A percentile compares a stretch with the other conserved stretches of the same genome.
phyloP scores from a whole-genome alignment of 2,113 vertebrate species.

The Phylloscopus trochiloides region DNA sequence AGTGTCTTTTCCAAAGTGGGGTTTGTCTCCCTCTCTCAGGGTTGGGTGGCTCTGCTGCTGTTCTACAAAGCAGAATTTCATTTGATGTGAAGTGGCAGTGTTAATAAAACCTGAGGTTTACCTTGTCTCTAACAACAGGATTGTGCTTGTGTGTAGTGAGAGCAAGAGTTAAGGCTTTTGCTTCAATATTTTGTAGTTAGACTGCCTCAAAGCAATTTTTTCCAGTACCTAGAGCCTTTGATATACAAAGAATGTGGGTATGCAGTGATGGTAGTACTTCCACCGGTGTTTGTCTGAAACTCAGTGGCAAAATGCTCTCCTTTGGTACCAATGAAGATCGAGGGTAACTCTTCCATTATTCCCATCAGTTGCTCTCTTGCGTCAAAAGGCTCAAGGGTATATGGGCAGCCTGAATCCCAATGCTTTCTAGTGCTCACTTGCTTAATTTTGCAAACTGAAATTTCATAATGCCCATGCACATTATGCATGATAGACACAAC shows the following conservation, averaged over 20 bases:
- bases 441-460: background rate
- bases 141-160: fast-evolving
- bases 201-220: background rate
- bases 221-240: background rate
- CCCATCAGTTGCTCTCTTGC: background rate
- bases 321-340: background rate
- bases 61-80: background rate
- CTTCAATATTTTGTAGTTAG: background rate
- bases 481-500: fast-evolving
- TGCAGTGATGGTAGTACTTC: background rate
- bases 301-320: background rate
- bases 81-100: background rate
- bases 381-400: background rate
- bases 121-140: background rate
- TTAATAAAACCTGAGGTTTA: background rate
- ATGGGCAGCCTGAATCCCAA: fast-evolving
- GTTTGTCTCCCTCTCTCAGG: background rate
- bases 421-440: background rate
- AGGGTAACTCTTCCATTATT: background rate
- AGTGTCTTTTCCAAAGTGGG: background rate
- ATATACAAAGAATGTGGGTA: background rate
- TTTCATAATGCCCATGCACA: fast-evolving
- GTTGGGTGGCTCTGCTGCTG: background rate
- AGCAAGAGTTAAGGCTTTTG: background rate
- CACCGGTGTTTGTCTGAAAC: fast-evolving